Conservation (phyloP, 2,888 invertebrate species). For the Cryptocephalus primarius region DNA sequence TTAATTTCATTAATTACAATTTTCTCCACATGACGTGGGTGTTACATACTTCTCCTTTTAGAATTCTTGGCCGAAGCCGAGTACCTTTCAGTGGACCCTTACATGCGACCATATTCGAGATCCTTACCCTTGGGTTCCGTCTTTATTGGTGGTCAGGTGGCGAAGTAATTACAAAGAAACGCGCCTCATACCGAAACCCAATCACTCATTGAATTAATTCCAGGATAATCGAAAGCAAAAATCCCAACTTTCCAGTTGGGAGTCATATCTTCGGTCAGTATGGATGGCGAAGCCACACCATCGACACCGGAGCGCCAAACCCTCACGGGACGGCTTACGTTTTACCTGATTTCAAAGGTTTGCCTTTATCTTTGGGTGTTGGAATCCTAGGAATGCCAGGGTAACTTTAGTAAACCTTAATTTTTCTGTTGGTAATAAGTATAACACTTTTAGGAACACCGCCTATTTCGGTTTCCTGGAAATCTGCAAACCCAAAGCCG, state of each 20-base stretch:
- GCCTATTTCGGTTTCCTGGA: constrained; percentile 66
- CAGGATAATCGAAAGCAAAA: constrained; percentile 57
- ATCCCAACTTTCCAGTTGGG: constrained; percentile 52
- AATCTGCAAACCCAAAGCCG: constrained; percentile 56
- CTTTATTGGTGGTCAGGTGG: constrained; percentile 3
- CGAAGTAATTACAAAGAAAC: constrained; percentile 5
- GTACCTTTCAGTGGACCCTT: constrained; percentile 62
- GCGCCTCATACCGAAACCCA: too few relatives aligned
- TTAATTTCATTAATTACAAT: too few relatives aligned
- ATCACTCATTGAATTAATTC: too few relatives aligned
- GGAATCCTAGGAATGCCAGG: constrained; percentile 64
- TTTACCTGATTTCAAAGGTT: constrained; percentile 33
- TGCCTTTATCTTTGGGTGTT: constrained; percentile 52
- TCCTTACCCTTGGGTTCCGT: neutral
- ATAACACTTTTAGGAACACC: constrained; percentile 44
- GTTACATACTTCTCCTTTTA: constrained; percentile 26
- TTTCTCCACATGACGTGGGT: too few relatives aligned
- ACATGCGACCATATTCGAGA: constrained; percentile 48
- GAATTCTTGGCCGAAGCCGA: constrained; percentile 56
- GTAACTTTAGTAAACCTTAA: constrained; percentile 31
- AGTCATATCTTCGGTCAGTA: constrained; percentile 48
- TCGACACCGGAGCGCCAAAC: constrained; percentile 34
- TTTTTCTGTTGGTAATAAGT: constrained; percentile 2
- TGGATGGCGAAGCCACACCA: constrained; percentile 57
- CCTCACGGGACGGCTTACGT: constrained; percentile 46